Evolutionary conservation across 2,113 vertebrate genomes (phyloP).

Genomic region (Campylomormyrus numenius): DNA sequence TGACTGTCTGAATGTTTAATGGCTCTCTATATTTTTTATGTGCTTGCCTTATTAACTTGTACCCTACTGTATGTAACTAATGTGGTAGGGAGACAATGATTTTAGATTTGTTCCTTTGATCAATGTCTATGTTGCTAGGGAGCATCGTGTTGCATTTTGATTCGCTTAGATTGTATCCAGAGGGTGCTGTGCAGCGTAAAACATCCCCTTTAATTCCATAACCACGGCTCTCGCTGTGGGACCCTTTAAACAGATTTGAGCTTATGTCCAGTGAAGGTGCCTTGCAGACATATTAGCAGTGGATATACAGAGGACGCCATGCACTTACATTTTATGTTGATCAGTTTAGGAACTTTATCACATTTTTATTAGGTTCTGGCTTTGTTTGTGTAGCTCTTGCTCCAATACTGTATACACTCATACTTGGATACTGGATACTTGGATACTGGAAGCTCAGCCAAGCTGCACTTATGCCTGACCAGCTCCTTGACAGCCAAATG

Average conservation of each 20-base stretch:
- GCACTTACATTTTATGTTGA: neutral
- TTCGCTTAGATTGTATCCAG: neutral
- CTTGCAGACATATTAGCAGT: neutral
- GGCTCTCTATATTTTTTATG: neutral
- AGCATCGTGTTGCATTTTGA: constrained; percentile 3
- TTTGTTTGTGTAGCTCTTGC: neutral
- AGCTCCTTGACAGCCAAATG: neutral
- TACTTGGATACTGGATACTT: neutral
- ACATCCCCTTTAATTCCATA: neutral
- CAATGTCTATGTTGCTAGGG: neutral
- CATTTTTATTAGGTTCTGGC: neutral
- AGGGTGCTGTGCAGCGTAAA: neutral
- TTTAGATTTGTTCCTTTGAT: constrained; percentile 9
- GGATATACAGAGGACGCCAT: neutral
- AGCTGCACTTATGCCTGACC: neutral
- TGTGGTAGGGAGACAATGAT: neutral
- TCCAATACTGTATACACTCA: neutral
- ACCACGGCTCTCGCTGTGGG: neutral
- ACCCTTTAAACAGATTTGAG: neutral
- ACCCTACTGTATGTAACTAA: constrained; percentile 10
- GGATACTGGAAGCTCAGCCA: neutral
- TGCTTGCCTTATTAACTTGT: constrained; percentile 6
- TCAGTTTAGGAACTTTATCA: neutral
- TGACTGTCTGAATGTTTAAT: constrained; percentile 13
- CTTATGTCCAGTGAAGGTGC: neutral